These are phyloP conservation scores for Coelinius sp. DNA, from an alignment of 2,888 invertebrate genomes.

Conservation along the genomic window DNA sequence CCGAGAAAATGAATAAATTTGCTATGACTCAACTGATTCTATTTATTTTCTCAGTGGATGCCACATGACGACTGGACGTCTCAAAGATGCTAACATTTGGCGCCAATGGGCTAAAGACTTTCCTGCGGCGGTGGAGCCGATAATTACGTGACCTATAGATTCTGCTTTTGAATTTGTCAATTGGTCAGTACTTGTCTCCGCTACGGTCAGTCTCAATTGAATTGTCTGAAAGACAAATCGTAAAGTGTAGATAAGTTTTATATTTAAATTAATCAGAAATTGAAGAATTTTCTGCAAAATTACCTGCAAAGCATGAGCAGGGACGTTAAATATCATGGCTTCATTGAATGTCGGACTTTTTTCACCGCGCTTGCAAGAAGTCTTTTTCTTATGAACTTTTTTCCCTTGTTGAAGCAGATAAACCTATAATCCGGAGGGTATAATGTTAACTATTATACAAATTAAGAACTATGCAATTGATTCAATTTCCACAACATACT, in stretches of 20 bases:
- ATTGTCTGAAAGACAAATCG: constrained; percentile 74
- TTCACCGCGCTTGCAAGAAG: constrained; percentile 82
- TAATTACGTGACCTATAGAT: constrained; percentile 85
- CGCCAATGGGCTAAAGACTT: constrained; percentile 85
- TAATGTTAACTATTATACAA: neutral
- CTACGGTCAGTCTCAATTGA: constrained; percentile 81
- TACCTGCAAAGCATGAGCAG: constrained; percentile 80
- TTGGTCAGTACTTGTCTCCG: constrained; percentile 69
- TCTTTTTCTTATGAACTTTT: constrained; percentile 86
- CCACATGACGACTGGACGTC: constrained; percentile 90
- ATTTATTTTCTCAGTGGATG: constrained; percentile 77
- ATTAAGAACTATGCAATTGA: neutral
- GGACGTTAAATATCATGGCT: constrained; percentile 87
- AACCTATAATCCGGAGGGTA: too few species aligned
- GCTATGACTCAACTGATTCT: neutral
- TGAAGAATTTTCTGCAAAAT: neutral
- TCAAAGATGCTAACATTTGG: constrained; percentile 84
- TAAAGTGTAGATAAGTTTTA: neutral
- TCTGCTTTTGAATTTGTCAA: constrained; percentile 73
- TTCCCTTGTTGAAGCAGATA: constrained; percentile 85
- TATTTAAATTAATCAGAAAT: constrained; percentile 1
- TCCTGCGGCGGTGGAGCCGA: constrained; percentile 82
- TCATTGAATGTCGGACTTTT: constrained; percentile 86
- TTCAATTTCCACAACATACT: constrained; percentile 68
- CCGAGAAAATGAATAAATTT: neutral